Conservation (phyloP, 2,113 vertebrate species). For the Ammodytes dubius region DNA sequence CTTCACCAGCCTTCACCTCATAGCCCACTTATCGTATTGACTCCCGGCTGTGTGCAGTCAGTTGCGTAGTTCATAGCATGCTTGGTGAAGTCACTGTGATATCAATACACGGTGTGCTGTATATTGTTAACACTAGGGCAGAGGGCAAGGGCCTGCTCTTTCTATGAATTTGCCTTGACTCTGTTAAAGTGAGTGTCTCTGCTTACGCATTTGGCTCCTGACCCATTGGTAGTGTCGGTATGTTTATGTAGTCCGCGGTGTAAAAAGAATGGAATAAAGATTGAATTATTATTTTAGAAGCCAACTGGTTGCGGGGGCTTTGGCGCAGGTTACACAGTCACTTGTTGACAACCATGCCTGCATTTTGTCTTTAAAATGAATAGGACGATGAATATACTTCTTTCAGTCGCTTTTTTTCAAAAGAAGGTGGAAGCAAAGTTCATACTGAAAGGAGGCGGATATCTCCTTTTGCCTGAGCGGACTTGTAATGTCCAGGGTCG, state of each 20-base stretch:
- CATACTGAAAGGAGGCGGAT: constrained; percentile 50
- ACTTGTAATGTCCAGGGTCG: constrained; percentile 59
- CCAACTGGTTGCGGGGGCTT: constrained; percentile 30
- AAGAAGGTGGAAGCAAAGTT: constrained; percentile 51
- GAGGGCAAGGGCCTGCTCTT: not conserved
- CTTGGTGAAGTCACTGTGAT: constrained; percentile 36
- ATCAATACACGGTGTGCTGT: constrained; percentile 25
- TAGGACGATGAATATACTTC: constrained; percentile 35
- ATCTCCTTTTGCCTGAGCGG: constrained; percentile 64
- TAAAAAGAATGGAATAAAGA: constrained; percentile 22
- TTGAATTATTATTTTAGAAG: constrained; percentile 26
- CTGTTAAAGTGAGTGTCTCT: not conserved
- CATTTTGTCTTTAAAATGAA: constrained; percentile 47
- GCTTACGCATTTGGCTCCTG: not conserved
- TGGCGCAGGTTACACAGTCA: constrained; percentile 42
- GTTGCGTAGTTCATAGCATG: constrained; percentile 27
- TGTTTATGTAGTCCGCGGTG: constrained; percentile 16
- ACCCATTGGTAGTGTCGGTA: not conserved
- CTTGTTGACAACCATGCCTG: constrained; percentile 48
- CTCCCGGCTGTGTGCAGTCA: constrained; percentile 67
- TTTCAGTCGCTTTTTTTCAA: constrained; percentile 33
- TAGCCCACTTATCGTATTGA: constrained; percentile 68
- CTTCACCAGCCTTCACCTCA: constrained; percentile 59
- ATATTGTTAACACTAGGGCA: constrained; percentile 14
- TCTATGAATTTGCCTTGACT: not conserved